Base-by-base conservation (phyloP, 2,888 invertebrate genomes). In the Eupithecia abbreviata region DNA sequence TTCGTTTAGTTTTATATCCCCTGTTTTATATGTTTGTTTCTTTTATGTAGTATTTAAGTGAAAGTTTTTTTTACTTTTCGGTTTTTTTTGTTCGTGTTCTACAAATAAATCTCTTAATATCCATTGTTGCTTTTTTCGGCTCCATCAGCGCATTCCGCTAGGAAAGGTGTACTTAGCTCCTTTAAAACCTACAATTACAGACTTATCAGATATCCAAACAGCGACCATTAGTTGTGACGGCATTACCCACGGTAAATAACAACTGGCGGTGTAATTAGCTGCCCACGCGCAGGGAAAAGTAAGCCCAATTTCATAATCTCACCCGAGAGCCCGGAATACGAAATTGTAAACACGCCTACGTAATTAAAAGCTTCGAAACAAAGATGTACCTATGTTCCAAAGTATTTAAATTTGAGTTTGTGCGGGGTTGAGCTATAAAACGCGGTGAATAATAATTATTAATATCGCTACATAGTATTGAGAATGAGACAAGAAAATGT, bases 201-300 rank as follows among this genome's bases (percentile, higher is more conserved):
- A 80, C 68, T 85, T 86, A 84, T 84, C 84, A 83, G 82, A 79
- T 82, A 84, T 81, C 83, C 85, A 86, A 87, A 87, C 82, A 88
- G 83, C 73, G 15, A 45, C 65, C 73, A 80, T 79, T 80, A 76
- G 73, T 83, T 82, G 65, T 82, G 87, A 88, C 84, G 85, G 83
- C 87, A 90, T 89, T 88, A 89, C 88, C 87, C 86, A 85, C 89
- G 88, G 89, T 89, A 91, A 92, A 92, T 91, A 91, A 91, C 87
- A 85, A 84, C 84, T 84, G 77, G 87, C 88, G 86, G 87, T 92
- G 90, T 93, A 94, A 94, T 94, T 93, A 93, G 81, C 90, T 73
- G 86, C 94, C 94, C 87, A 93, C 93, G 91, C 90, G 82, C 84
- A 82, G 82, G 87, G 88, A 89, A 92, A 93, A 92, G 90, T 91